phyloP scores from a whole-genome alignment of 2,888 invertebrate genomes.

The Perizoma flavofasciatum region DNA sequence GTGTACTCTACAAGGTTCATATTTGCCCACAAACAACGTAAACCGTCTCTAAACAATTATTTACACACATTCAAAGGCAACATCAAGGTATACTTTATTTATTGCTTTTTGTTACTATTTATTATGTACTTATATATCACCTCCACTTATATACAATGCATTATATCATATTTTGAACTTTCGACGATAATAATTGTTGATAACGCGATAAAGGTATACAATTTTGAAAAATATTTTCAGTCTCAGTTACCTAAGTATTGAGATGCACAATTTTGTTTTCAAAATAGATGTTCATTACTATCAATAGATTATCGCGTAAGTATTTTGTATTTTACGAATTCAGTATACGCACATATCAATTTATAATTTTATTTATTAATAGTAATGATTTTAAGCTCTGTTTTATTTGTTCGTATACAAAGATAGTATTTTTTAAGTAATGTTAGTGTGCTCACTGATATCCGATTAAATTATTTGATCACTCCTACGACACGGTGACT shows the following conservation, averaged over 20 bases:
- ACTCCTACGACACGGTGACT: constrained; percentile 53
- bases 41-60: constrained; percentile 67
- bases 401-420: constrained; percentile 82
- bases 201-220: constrained; percentile 52
- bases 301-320: constrained; percentile 40
- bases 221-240: constrained; percentile 65
- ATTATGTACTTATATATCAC: constrained; percentile 81
- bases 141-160: constrained; percentile 73
- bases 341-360: constrained; percentile 64
- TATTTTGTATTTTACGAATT: constrained; percentile 46
- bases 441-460: constrained; percentile 68
- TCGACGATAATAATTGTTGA: constrained; percentile 43
- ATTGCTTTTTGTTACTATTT: constrained; percentile 81
- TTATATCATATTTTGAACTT: constrained; percentile 68
- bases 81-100: constrained; percentile 83
- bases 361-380: constrained; percentile 60
- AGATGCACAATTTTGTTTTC: constrained; percentile 29
- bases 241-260: constrained; percentile 52
- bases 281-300: constrained; percentile 28
- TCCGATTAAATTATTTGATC: constrained; percentile 33
- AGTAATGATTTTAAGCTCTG: constrained; percentile 79
- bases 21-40: constrained; percentile 59
- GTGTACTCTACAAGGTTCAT: constrained; percentile 51
- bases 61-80: constrained; percentile 79
- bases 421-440: constrained; percentile 61